phyloP scores from a whole-genome alignment of 2,888 invertebrate species.

The Drosophila maculinotata region DNA sequence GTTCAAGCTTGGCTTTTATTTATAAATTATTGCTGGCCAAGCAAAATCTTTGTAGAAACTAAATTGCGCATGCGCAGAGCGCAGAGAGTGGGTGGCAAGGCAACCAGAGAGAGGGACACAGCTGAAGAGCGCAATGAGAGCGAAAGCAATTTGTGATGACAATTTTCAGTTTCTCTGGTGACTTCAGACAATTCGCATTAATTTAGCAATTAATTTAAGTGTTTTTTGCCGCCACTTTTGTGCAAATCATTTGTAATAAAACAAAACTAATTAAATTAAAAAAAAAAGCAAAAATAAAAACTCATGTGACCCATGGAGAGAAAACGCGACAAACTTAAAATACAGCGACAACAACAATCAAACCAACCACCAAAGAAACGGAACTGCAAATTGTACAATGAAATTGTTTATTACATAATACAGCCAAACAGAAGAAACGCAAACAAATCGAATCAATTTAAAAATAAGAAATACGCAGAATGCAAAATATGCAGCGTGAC shows the following conservation, averaged over 20 bases:
- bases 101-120: conserved; percentile 5
- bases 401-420: conserved; percentile 54
- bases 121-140: conserved; percentile 9
- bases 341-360: conserved; percentile 8
- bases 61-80: conserved; percentile 56
- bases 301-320: conserved; percentile 47
- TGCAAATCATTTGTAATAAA: conserved; percentile 28
- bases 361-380: conserved; percentile 58
- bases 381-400: conserved; percentile 48
- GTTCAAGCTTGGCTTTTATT: conserved; percentile 48
- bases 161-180: conserved; percentile 64
- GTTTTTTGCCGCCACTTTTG: conserved; percentile 38
- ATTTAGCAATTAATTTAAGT: conserved; percentile 66
- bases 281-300: conserved; percentile 4
- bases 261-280: conserved; percentile 4
- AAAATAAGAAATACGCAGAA: conserved; percentile 34
- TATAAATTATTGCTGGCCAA: conserved; percentile 3
- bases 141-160: conserved; percentile 28
- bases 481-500: conserved; percentile 37
- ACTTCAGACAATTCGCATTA: conserved; percentile 65
- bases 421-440: background rate
- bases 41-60: conserved; percentile 5
- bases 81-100: conserved; percentile 51
- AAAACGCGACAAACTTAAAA: conserved; percentile 21
- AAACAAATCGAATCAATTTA: conserved; percentile 15